phyloP scores from a whole-genome alignment of 23 tunicate species.

The Aplidium turbinatum region DNA sequence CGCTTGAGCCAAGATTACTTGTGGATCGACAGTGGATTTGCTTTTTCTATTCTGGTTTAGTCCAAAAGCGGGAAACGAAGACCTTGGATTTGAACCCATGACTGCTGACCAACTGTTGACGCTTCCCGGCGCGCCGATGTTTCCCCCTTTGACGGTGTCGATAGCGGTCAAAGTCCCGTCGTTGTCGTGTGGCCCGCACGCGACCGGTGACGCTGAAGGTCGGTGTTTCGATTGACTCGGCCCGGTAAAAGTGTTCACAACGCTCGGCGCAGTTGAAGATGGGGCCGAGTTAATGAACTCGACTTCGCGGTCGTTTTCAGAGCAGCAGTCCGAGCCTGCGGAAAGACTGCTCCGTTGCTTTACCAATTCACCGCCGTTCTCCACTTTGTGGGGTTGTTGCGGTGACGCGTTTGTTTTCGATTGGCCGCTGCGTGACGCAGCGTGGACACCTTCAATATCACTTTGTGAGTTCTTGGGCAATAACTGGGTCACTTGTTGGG shows the following conservation, averaged over 20 bases:
- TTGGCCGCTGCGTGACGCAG: neutral
- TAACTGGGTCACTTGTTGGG: constrained; percentile 45
- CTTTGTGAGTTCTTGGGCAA: constrained; percentile 1
- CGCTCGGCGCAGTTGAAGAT: neutral
- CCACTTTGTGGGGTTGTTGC: neutral
- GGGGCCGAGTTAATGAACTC: constrained; percentile 53
- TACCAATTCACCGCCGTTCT: neutral
- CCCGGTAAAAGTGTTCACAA: neutral
- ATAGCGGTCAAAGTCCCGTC: constrained; percentile 21
- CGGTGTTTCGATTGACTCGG: no score
- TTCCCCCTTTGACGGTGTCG: constrained; percentile 62
- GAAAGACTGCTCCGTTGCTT: constrained; percentile 14
- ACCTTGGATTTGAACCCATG: constrained; percentile 67
- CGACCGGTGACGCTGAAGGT: neutral
- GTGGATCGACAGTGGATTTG: constrained; percentile 42
- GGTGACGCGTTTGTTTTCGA: constrained; percentile 5
- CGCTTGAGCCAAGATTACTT: constrained; percentile 48
- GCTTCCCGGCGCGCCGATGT: constrained; percentile 60
- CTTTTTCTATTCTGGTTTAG: constrained; percentile 1
- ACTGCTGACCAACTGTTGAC: constrained; percentile 89
- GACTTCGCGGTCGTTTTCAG: constrained; percentile 86
- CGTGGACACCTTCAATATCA: constrained; percentile 1
- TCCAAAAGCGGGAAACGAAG: constrained; percentile 55
- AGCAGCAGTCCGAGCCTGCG: constrained; percentile 53
- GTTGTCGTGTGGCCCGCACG: no score